Conservation (phyloP, 2,113 vertebrate species). For the Manacus vitellinus region DNA sequence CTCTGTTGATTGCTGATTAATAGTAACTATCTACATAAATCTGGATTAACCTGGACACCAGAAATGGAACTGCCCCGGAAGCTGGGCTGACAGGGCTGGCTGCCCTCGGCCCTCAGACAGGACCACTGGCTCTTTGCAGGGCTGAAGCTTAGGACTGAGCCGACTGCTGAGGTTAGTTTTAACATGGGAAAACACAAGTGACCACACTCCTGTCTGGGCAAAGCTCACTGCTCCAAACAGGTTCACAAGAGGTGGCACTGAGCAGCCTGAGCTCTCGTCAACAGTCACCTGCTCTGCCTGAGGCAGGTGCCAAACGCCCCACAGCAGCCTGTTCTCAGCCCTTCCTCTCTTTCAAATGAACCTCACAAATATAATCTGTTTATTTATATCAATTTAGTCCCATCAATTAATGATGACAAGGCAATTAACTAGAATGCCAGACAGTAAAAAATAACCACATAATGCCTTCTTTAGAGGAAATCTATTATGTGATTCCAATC, state of each 20-base stretch:
- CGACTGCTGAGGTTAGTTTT: neutral
- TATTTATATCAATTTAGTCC: slow-evolving; percentile 60
- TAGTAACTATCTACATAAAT: slow-evolving; percentile 25
- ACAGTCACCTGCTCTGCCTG: rapidly evolving
- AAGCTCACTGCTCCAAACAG: neutral
- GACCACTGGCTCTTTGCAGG: neutral
- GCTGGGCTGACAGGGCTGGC: neutral
- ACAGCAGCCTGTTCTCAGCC: neutral
- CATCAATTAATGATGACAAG: slow-evolving; percentile 69
- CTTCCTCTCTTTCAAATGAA: neutral
- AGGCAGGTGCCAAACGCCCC: neutral
- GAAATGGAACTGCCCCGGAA: neutral
- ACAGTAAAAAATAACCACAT: slow-evolving; percentile 60
- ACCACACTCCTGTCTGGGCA: neutral
- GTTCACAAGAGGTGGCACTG: neutral
- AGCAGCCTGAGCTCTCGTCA: neutral
- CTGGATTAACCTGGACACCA: neutral
- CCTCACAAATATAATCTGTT: slow-evolving; percentile 44
- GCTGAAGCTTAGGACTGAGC: neutral
- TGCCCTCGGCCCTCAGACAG: neutral
- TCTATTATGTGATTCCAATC: slow-evolving; percentile 59
- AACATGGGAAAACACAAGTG: rapidly evolving
- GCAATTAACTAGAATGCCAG: slow-evolving; percentile 69
- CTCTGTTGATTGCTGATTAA: slow-evolving; percentile 14
- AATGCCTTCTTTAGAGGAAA: slow-evolving; percentile 61